Evolutionary conservation across 2,888 invertebrate species (phyloP).

Genomic region (Microctonus aethiopoides): DNA sequence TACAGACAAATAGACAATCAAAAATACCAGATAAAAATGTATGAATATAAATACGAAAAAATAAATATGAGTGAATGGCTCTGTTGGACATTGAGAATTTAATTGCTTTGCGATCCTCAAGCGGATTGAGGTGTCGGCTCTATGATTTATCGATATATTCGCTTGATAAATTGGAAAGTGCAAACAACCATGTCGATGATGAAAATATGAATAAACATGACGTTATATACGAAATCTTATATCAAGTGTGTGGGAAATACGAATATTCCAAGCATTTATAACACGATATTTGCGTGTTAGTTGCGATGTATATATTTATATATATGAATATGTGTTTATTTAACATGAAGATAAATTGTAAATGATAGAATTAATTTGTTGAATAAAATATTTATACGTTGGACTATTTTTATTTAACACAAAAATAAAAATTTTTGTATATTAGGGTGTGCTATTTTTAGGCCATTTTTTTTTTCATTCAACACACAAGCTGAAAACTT

Average conservation of each 20-base stretch:
- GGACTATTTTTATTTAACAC: no score
- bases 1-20: neutral
- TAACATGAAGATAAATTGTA: no score
- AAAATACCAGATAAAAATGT: neutral
- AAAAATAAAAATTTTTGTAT: no score
- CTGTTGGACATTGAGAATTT: conserved; percentile 14
- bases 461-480: no score
- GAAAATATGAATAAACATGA: neutral
- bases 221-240: neutral
- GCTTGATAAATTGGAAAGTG: conserved; percentile 3
- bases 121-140: conserved; percentile 10
- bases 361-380: no score
- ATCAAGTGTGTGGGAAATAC: neutral
- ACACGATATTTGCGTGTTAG: no score
- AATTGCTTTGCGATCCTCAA: conserved; percentile 19
- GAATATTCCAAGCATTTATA: neutral
- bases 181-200: neutral
- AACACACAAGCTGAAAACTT: no score
- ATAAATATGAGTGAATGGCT: neutral
- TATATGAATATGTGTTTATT: no score
- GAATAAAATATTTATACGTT: no score
- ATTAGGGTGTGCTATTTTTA: no score
- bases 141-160: conserved; percentile 8
- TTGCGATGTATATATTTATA: no score
- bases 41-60: neutral